Percentiles rank a stretch among this genome's conserved stretches.
Evolutionary conservation across 1,140 invertebrate species (phyloP).

Genomic region (Oncopeltus fasciatus): DNA sequence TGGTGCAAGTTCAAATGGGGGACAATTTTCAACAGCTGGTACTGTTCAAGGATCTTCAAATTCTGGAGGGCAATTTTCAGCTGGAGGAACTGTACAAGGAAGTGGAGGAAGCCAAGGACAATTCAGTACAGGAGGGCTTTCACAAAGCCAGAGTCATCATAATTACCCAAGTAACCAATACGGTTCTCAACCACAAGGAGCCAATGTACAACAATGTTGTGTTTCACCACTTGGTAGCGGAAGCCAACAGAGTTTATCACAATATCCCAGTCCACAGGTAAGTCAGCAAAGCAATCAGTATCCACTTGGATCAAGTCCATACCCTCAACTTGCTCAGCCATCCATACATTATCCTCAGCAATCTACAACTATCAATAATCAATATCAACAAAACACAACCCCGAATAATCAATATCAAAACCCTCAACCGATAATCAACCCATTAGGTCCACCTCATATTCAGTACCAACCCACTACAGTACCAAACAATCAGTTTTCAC

Average conservation of each 20-base stretch:
- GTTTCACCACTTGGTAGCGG: neutral
- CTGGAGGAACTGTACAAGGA: constrained; percentile 13
- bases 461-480: too few species aligned
- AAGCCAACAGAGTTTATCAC: neutral
- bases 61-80: neutral
- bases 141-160: neutral
- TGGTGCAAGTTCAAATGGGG: neutral
- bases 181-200: neutral
- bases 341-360: neutral
- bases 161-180: neutral
- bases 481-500: too few species aligned
- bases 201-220: neutral
- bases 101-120: neutral
- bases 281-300: neutral
- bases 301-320: neutral
- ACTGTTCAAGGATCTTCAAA: neutral
- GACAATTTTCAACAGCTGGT: constrained; percentile 1
- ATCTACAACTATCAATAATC: too few species aligned
- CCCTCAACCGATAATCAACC: too few species aligned
- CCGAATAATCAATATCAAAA: too few species aligned
- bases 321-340: neutral
- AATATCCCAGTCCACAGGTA: neutral
- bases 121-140: constrained; percentile 7
- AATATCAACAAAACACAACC: too few species aligned
- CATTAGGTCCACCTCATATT: too few species aligned